A percentile compares a stretch with the other conserved stretches of the same genome.
These are phyloP conservation scores for Trichosurus vulpecula DNA, from an alignment of 2,797 vertebrate species.

Conservation along the genomic window DNA sequence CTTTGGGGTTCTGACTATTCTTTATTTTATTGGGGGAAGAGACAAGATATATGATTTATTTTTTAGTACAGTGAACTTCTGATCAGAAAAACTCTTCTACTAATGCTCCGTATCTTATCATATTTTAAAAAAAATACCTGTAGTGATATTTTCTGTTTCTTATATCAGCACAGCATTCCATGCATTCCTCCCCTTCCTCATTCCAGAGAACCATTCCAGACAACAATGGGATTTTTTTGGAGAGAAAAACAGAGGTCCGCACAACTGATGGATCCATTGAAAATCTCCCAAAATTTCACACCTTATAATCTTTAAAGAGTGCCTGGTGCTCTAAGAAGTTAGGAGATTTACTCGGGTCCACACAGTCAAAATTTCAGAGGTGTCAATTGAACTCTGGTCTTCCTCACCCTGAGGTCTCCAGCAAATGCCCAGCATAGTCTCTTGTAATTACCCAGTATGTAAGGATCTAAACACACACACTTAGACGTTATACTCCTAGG, in stretches of 20 bases:
- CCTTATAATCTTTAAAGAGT: not conserved
- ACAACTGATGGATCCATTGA: not conserved
- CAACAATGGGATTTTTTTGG: not conserved
- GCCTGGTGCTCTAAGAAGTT: not conserved
- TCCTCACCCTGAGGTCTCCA: not conserved
- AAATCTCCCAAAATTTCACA: not conserved
- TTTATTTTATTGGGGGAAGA: not conserved
- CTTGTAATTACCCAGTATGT: not conserved
- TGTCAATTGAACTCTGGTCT: not conserved
- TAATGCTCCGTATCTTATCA: not conserved
- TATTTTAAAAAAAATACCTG: not conserved
- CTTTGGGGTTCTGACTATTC: not conserved
- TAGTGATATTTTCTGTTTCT: not conserved
- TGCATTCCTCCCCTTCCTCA: not conserved
- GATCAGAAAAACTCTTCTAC: not conserved
- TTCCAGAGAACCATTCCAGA: not conserved
- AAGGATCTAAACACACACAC: too few species aligned
- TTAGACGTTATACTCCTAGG: not conserved
- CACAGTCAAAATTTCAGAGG: not conserved
- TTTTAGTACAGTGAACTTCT: not conserved
- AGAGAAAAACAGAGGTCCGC: not conserved
- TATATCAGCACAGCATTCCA: not conserved
- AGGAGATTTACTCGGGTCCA: not conserved
- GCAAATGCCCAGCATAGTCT: not conserved
- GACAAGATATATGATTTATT: too few species aligned